Percentiles rank a stretch among this genome's conserved stretches.
These are phyloP conservation scores for Erithacus rubecula DNA, from an alignment of 2,797 vertebrate genomes.

Conservation along the genomic window DNA sequence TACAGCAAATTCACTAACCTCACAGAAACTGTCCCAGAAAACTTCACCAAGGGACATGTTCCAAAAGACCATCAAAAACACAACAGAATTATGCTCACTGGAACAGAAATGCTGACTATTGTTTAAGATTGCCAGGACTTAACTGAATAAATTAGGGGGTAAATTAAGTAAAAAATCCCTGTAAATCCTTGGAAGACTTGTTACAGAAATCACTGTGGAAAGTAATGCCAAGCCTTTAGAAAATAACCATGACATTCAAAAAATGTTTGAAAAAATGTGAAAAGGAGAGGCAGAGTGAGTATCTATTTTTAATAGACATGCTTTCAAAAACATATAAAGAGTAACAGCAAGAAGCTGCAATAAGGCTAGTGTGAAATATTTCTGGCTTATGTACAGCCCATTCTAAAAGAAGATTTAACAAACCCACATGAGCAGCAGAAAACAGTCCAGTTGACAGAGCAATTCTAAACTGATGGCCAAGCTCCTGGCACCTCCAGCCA, in stretches of 20 bases:
- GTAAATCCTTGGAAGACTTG: not conserved
- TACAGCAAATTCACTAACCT: not conserved
- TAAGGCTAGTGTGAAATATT: constrained; percentile 24
- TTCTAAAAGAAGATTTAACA: constrained; percentile 14
- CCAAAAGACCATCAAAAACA: not conserved
- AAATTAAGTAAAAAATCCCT: not conserved
- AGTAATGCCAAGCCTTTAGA: not conserved
- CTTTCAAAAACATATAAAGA: not conserved
- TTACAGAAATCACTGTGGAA: not conserved
- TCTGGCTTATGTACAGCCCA: not conserved
- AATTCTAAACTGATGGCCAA: not conserved
- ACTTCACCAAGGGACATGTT: not conserved
- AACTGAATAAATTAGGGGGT: not conserved
- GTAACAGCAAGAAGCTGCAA: not conserved
- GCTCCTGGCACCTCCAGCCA: not conserved
- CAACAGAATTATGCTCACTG: not conserved
- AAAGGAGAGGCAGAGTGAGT: not conserved
- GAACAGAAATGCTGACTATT: constrained; percentile 26
- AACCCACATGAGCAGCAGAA: not conserved
- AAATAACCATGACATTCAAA: not conserved
- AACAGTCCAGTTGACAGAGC: not conserved
- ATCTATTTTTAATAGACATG: not conserved
- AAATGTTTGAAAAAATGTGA: not conserved
- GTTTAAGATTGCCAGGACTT: not conserved
- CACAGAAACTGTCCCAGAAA: not conserved